Conservation (phyloP, 1,140 invertebrate genomes). For the Rhynchophorus ferrugineus region DNA sequence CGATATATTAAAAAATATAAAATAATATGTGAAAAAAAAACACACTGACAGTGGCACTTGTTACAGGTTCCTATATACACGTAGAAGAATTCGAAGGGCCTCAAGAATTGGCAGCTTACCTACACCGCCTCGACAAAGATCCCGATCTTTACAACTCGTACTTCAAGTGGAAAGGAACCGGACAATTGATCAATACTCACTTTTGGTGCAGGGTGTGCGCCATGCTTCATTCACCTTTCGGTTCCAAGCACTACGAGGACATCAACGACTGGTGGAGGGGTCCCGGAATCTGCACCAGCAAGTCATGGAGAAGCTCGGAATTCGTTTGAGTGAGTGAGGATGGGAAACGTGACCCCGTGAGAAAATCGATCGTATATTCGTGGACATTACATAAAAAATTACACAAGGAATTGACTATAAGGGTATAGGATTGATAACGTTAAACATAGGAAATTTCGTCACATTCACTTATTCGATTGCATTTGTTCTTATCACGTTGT, state of each 20-base stretch:
- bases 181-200: conserved; percentile 89
- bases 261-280: conserved; percentile 85
- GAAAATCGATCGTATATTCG: too few species aligned
- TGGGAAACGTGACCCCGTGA: too few species aligned
- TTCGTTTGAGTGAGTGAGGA: conserved; percentile 21
- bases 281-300: conserved; percentile 57
- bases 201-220: conserved; percentile 94
- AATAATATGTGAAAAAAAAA: not conserved
- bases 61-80: conserved; percentile 68
- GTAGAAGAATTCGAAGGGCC: conserved; percentile 89
- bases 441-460: too few species aligned
- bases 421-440: too few species aligned
- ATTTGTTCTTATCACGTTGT: too few species aligned
- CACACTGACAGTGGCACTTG: too few species aligned
- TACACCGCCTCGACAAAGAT: conserved; percentile 76
- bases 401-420: too few species aligned
- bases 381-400: too few species aligned
- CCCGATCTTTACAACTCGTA: conserved; percentile 88
- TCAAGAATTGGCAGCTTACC: conserved; percentile 74
- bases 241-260: conserved; percentile 64
- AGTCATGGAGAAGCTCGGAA: conserved; percentile 55
- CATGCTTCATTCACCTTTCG: conserved; percentile 67
- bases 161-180: conserved; percentile 84
- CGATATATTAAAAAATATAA: too few species aligned
- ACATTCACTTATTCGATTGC: too few species aligned